Evolutionary conservation across 2,113 vertebrate species (phyloP), one percentile per base, ranked within the genome.

Genomic region (Chelonoidis abingdonii): DNA sequence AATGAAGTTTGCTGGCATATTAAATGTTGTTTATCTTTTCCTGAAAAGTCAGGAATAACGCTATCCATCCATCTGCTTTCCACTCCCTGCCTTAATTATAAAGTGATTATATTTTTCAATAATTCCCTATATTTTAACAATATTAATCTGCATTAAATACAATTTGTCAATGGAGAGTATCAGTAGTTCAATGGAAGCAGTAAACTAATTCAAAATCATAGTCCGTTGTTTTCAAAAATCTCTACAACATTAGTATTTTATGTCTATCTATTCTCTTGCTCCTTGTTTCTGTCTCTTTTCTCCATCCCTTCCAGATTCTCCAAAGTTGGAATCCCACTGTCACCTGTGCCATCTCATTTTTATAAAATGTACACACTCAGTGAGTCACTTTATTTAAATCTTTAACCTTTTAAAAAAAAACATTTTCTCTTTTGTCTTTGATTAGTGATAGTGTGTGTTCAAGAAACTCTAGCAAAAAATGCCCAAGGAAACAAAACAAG

Each of bases 381-480:
- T 57, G 59, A 96, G 76, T 78, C 54, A 21, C 83, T 89, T 83
- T 83, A 89, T 83, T 75, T 16, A 78, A 25, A 83, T 57, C 24
- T 38, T 25, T 22, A 10, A 76, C 14, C 62, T 69, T 31, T 72
- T 41, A 6, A 14, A 62, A 24, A 76, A 76, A 75, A 76, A 5
- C 21, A 5, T 75, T 75, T 44, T 41, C 6, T 78, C 13, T 5
- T 29, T 72, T 88, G 47, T 49, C 56, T 92, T 85, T 93, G 65
- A 87, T 83, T 94, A 72, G 65, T 89, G 54, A 53, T 83, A 76
- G 38, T 92, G 89, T 90, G 87, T 84, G 83, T 87, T 90, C 54
- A 65, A 89, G 90, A 8, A 53, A 86, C 41, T 90, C 35, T n/a
- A n/a, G 35, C 92, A 80, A 57, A 57, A 57, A 57, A 57, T 57